Base-by-base conservation (phyloP, 1,140 invertebrate genomes). In the Glomeris maerens region DNA sequence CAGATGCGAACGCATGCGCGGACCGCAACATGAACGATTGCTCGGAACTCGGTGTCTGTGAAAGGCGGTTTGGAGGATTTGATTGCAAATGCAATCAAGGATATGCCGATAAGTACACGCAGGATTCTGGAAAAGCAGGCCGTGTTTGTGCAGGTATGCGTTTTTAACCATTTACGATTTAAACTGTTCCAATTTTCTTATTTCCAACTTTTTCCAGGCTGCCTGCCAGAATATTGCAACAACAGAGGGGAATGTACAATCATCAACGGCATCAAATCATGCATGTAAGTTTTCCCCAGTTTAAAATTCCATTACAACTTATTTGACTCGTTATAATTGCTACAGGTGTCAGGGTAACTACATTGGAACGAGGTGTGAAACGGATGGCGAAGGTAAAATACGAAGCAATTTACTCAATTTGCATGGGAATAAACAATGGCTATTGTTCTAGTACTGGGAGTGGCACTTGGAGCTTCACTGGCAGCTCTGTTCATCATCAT, bases 1-100 rank as follows among this genome's bases (percentile, higher is more conserved):
- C 61, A 85, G 91, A 95, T 69, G 64, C 95, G 46, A 86, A 96
- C 60, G 91, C 95, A 64, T 96, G 91, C 59, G 73, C 78, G 0
- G 80, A 81, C 0, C 63, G 75, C 5, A 87, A 92, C 45, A 64
- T 92, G 7, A 87, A 98, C 63, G 93, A 98, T 64, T 98, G 94
- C 60, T 82, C 89, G 56, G 73, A 78, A 7, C 75, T 83, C 45
- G 91, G 72, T 0, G 75, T 71, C 1, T 98, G 94, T 67, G 78
- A 78, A 27, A 98, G 98, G 64, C 78, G 77, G 1, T 90, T 87
- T 73, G 92, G 92, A 13, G 80, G 80, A 4, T 97, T 90, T 61
- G 78, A 75, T 36, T 98, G 93, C 59, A 70, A 71, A 2, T 98
- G 92, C 61, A 77, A 77, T 3, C 65, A 77, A 5, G 89, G 89